Conservation (phyloP, 2,888 invertebrate genomes). For the Amphiduros pacificus region DNA sequence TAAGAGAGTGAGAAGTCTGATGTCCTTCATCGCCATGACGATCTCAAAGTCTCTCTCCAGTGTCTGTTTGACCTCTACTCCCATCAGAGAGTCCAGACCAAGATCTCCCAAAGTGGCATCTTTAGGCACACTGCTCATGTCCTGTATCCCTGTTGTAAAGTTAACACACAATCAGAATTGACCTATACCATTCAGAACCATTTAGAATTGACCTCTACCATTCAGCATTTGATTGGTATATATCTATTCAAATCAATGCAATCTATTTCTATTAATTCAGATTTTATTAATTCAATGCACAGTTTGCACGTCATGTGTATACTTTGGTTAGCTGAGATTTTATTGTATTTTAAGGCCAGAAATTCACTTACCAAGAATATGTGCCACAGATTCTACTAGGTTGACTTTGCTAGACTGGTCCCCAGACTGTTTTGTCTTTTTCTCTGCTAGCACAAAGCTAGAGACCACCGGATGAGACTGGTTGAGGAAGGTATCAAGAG, state of each 20-base stretch:
- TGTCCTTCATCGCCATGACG: constrained; percentile 86
- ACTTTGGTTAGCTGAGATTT: too few species aligned
- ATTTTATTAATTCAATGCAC: too few species aligned
- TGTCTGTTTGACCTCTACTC: constrained; percentile 96
- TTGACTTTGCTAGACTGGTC: constrained; percentile 62
- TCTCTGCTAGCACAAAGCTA: constrained; percentile 83
- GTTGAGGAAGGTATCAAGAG: constrained; percentile 87
- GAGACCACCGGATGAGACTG: constrained; percentile 66
- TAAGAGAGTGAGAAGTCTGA: constrained; percentile 66
- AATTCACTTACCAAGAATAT: constrained; percentile 73
- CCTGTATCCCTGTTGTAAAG: constrained; percentile 74
- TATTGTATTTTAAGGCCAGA: background rate
- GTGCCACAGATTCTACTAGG: constrained; percentile 79
- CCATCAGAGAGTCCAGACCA: constrained; percentile 98
- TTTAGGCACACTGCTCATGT: constrained; percentile 76
- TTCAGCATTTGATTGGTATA: too few species aligned
- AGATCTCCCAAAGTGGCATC: constrained; percentile 85
- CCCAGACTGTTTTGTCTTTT: constrained; percentile 67
- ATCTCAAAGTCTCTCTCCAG: constrained; percentile 90
- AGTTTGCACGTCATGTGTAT: too few species aligned
- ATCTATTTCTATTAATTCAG: too few species aligned
- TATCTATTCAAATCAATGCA: too few species aligned
- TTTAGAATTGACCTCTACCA: too few species aligned
- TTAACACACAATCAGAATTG: too few species aligned
- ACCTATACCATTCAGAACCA: too few species aligned